A percentile compares a stretch with the other conserved stretches of the same genome.
These are phyloP conservation scores for Crotalus viridis DNA, from an alignment of 2,113 vertebrate species.

Conservation along the genomic window DNA sequence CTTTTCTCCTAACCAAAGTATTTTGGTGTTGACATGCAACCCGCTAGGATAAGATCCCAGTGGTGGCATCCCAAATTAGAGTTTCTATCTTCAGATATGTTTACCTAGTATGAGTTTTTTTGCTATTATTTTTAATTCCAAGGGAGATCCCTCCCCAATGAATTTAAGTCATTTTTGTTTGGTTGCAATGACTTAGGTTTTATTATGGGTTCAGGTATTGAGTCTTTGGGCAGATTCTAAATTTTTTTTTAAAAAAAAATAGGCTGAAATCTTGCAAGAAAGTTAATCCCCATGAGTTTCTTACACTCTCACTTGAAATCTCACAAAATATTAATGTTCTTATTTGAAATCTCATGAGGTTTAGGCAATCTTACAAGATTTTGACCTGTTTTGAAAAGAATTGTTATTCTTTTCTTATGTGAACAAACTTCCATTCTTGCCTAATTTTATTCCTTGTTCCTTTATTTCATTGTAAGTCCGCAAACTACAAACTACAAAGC, in stretches of 20 bases:
- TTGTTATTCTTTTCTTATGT: not conserved
- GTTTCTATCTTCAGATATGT: not conserved
- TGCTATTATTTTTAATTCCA: not conserved
- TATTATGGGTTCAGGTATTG: not conserved
- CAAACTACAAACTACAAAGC: slow-evolving; percentile 1
- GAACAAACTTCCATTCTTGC: not conserved
- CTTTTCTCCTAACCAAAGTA: not conserved
- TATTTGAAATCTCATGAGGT: not conserved
- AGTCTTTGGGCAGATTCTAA: not conserved
- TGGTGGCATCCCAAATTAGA: not conserved
- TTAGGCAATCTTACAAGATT: not conserved
- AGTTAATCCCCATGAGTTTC: not conserved
- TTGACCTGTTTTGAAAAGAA: not conserved
- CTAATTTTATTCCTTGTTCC: not conserved
- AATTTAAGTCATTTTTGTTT: not conserved
- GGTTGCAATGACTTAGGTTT: not conserved
- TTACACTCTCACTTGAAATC: not conserved
- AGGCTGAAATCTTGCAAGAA: not conserved
- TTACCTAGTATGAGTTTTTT: not conserved
- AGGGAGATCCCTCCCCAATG: not conserved
- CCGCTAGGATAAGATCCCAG: not conserved
- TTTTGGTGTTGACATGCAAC: not conserved
- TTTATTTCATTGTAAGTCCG: not conserved
- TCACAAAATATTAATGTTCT: not conserved
- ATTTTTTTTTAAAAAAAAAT: not conserved